Conservation (phyloP, 2,888 invertebrate genomes). For the Neoitamus cyanurus region DNA sequence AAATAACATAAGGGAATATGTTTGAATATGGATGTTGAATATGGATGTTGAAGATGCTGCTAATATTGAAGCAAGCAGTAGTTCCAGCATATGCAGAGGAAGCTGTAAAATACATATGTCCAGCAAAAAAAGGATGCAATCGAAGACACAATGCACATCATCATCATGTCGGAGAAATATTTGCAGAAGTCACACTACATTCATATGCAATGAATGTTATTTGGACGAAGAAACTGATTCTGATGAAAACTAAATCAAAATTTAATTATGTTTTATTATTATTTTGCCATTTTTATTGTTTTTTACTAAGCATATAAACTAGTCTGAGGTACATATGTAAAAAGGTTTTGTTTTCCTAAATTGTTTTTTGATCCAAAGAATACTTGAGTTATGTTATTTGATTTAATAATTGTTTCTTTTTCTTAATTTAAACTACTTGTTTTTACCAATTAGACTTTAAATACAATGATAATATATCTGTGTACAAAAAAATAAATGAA, state of each 20-base stretch:
- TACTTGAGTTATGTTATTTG: too few species aligned
- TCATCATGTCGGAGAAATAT: background rate
- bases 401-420: too few species aligned
- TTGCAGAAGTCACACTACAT: background rate
- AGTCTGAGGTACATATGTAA: too few species aligned
- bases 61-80: background rate
- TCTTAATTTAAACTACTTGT: background rate
- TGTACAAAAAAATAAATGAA: background rate
- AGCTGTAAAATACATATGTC: conserved; percentile 22
- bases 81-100: conserved; percentile 16
- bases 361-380: too few species aligned
- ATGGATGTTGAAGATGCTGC: background rate
- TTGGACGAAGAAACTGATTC: background rate
- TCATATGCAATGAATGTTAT: background rate
- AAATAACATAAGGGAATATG: conserved; percentile 13
- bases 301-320: too few species aligned
- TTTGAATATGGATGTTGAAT: conserved; percentile 12
- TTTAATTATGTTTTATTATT: background rate
- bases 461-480: background rate
- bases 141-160: background rate
- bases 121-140: conserved; percentile 2
- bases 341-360: too few species aligned
- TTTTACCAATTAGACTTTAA: background rate
- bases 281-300: background rate
- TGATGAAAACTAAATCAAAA: background rate